phyloP scores from a whole-genome alignment of 64 coral and sea anemone species.

The Montipora efflorescens region DNA sequence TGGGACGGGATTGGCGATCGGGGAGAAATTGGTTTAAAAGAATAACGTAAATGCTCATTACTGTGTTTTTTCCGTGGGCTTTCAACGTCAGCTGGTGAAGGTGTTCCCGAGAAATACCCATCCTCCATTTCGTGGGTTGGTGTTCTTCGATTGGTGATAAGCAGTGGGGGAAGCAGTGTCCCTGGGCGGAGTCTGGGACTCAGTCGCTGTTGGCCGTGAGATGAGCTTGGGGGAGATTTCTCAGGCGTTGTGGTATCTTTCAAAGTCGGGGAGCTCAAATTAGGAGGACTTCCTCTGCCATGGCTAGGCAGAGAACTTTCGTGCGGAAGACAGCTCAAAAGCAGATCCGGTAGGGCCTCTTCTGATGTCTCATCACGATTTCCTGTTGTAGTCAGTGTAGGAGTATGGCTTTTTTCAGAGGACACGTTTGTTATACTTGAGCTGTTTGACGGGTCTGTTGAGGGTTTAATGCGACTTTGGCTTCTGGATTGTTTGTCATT shows the following conservation, averaged over 20 bases:
- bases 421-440: background rate
- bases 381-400: background rate
- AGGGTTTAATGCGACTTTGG: background rate
- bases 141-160: conserved; percentile 21
- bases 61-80: conserved; percentile 42
- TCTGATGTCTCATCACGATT: background rate
- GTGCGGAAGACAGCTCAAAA: background rate
- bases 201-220: conserved; percentile 16
- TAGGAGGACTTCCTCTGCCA: background rate
- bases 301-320: background rate
- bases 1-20: conserved; percentile 19
- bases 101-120: conserved; percentile 69
- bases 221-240: background rate
- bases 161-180: conserved; percentile 75
- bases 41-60: conserved; percentile 54
- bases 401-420: background rate
- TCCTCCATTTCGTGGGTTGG: conserved; percentile 66
- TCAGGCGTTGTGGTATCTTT: background rate
- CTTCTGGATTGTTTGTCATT: background rate
- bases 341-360: conserved; percentile 30
- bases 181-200: conserved; percentile 35
- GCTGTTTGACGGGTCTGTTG: background rate
- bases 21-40: conserved; percentile 68
- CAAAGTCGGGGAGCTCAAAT: background rate
- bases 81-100: conserved; percentile 70